phyloP scores from a whole-genome alignment of 2,888 invertebrate genomes.

The Coecobrya sp. region DNA sequence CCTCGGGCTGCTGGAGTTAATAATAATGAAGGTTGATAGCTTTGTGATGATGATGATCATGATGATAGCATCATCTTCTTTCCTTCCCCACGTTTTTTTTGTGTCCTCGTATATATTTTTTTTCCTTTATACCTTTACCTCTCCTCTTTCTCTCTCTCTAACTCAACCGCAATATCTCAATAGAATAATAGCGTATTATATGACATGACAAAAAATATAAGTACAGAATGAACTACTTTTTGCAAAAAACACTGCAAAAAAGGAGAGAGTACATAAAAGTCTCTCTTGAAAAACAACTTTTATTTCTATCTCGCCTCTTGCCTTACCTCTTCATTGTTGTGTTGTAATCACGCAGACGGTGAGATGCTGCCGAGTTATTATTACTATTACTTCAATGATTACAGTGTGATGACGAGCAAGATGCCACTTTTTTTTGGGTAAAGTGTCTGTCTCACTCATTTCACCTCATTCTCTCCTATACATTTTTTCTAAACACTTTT shows the following conservation, averaged over 20 bases:
- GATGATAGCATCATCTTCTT: conserved; percentile 59
- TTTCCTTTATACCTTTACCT: not conserved
- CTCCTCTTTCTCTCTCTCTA: not conserved
- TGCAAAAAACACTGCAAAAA: not conserved
- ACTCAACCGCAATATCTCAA: not conserved
- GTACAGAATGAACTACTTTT: not conserved
- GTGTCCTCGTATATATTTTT: not conserved
- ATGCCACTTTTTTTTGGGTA: not conserved
- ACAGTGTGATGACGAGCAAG: not conserved
- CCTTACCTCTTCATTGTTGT: too few relatives aligned
- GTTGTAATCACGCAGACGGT: not conserved
- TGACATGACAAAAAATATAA: not conserved
- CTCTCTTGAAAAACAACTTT: too few relatives aligned
- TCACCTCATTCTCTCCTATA: too few relatives aligned
- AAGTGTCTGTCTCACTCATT: not conserved
- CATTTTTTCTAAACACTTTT: too few relatives aligned
- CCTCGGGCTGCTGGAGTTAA: too few relatives aligned
- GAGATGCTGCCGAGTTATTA: not conserved
- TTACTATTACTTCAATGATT: not conserved
- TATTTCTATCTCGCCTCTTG: too few relatives aligned
- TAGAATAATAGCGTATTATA: not conserved
- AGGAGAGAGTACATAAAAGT: too few relatives aligned
- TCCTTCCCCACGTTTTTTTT: not conserved
- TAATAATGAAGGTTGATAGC: conserved; percentile 66
- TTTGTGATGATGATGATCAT: conserved; percentile 61